These are phyloP conservation scores for Albula goreensis DNA, from an alignment of 2,113 vertebrate genomes.

Conservation along the genomic window DNA sequence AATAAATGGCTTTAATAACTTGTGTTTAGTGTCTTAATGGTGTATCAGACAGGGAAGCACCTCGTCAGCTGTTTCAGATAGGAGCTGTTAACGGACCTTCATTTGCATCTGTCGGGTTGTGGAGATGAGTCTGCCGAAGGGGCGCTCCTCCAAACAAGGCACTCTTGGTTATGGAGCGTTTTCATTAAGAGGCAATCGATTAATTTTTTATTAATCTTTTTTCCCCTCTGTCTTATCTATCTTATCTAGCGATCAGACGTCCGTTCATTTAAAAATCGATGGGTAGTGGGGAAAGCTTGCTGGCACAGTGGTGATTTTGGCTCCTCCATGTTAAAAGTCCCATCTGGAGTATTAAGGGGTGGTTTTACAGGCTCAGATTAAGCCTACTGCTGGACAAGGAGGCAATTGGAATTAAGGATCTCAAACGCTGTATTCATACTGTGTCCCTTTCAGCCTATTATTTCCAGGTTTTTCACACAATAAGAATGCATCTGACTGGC, in stretches of 20 bases:
- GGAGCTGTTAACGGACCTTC: constrained; percentile 1
- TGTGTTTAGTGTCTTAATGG: background rate
- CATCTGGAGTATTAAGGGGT: background rate
- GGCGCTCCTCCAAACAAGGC: background rate
- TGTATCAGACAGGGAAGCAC: constrained; percentile 12
- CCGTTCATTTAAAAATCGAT: constrained; percentile 7
- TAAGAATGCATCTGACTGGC: too few species aligned
- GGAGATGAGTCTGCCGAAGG: background rate
- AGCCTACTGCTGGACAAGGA: too few species aligned
- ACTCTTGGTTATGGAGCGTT: constrained; percentile 3
- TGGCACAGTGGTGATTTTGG: background rate
- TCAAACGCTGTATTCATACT: too few species aligned
- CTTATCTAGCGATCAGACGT: background rate
- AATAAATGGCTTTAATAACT: background rate
- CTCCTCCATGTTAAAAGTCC: background rate
- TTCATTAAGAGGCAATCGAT: constrained; percentile 31
- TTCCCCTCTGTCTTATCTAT: background rate
- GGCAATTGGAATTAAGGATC: too few species aligned
- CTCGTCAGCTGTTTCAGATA: background rate
- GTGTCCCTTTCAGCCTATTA: too few species aligned
- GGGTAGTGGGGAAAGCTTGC: background rate
- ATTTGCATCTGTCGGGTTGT: background rate
- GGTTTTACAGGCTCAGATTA: too few species aligned
- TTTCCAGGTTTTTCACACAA: too few species aligned
- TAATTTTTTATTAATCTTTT: constrained; percentile 19